Evolutionary conservation across 2,888 invertebrate species (phyloP), one percentile per base, ranked within the genome.

Genomic region (Philonicus albiceps): DNA sequence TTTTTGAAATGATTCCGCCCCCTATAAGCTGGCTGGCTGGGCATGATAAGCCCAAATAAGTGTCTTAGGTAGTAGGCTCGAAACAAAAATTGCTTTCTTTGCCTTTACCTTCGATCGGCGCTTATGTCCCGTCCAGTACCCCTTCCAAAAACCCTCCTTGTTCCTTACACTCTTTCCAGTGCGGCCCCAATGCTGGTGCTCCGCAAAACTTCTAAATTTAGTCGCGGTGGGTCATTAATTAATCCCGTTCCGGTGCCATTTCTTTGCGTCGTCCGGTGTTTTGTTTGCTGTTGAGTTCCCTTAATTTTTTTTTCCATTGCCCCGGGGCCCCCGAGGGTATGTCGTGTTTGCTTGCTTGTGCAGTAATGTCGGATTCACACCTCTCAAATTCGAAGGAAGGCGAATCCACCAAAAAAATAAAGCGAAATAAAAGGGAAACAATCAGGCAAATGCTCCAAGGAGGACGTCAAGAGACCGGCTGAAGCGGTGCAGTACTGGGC

Each of bases 221-320:
- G 73, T 85, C 84, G 40, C 64, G 22, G 64, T 34, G 73, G 73
- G 64, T 73, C 73, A 85, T 73, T 85, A 85, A 85, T 85, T 85
- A 85, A 85, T 85, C 85, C 85, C 73, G 85, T 85, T 85, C 73
- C 73, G 43, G 73, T 85, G 73, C 73, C 73, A 49, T 74, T 85
- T 74, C 40, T 73, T 83, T 30, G 27, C 22, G n/a, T 80, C 30
- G 4, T 53, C 31, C 53, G 27, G 6, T 80, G 74, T 74, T 37
- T 37, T 37, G 37, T 37, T 37, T 11, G 8, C 37, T 31, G 43
- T 53, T 49, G 27, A 43, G 16, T 80, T 80, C 30, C 16, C 43
- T 53, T 40, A 80, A 31, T 53, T 49, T 76, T 75, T 78, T 49
- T 43, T 43, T 43, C 31, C 53, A 80, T 30, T 80, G 80, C 80